Conservation (phyloP, 2,888 invertebrate species). For the Allophyes oxyacanthae region DNA sequence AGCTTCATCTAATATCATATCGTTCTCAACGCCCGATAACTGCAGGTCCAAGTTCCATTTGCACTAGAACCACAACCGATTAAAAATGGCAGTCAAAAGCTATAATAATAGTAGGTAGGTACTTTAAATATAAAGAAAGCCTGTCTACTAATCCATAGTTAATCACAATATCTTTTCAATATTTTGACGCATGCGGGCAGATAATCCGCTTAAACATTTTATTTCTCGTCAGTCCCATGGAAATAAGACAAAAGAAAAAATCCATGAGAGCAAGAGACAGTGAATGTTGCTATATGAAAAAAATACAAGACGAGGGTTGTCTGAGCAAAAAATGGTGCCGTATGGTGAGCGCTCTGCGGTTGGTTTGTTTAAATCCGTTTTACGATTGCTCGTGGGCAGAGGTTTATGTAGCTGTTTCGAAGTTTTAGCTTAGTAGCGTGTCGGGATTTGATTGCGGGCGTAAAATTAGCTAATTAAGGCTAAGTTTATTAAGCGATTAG, state of each 20-base stretch:
- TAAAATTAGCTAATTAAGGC: slow-evolving; percentile 56
- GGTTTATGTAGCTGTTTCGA: slow-evolving; percentile 43
- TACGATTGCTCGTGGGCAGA: slow-evolving; percentile 56
- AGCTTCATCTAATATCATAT: too few relatives aligned
- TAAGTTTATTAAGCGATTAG: slow-evolving; percentile 55
- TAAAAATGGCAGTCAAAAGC: neutral
- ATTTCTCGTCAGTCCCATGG: slow-evolving; percentile 26
- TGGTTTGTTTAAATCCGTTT: slow-evolving; percentile 71
- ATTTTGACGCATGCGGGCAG: slow-evolving; percentile 46
- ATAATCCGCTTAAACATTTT: slow-evolving; percentile 41
- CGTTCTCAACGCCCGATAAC: neutral
- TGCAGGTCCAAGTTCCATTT: neutral
- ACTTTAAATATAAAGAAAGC: slow-evolving; percentile 19
- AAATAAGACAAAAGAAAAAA: slow-evolving; percentile 51
- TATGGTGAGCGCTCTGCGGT: slow-evolving; percentile 71
- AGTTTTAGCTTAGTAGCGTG: slow-evolving; percentile 52
- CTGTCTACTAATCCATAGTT: slow-evolving; percentile 23
- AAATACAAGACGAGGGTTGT: slow-evolving; percentile 64
- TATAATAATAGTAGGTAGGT: neutral
- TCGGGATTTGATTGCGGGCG: slow-evolving; percentile 43
- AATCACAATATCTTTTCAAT: slow-evolving; percentile 30
- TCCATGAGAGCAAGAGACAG: slow-evolving; percentile 67
- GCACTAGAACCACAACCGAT: neutral
- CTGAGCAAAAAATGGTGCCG: slow-evolving; percentile 74
- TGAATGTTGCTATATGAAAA: slow-evolving; percentile 62